phyloP scores from a whole-genome alignment of 2,888 invertebrate genomes.

The Megamerina dolium region DNA sequence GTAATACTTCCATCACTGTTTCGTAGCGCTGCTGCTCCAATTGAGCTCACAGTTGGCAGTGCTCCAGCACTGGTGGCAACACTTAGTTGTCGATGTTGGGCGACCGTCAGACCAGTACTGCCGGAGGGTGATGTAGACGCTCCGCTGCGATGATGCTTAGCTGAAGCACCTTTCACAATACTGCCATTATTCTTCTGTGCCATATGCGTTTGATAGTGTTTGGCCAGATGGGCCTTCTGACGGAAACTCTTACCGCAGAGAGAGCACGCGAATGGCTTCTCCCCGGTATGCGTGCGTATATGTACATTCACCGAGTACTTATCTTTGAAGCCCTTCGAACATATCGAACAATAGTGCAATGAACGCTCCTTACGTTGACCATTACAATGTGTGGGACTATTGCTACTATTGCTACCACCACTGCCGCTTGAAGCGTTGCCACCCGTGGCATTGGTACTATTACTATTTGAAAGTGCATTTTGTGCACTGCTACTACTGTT shows the following conservation, averaged over 20 bases:
- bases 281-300: constrained; percentile 94
- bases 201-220: constrained; percentile 89
- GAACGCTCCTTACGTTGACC: constrained; percentile 70
- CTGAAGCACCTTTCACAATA: constrained; percentile 52
- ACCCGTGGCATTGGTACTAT: constrained; percentile 29
- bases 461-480: constrained; percentile 48
- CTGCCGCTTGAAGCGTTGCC: constrained; percentile 30
- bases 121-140: constrained; percentile 4
- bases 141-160: constrained; percentile 33
- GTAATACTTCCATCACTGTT: constrained; percentile 21
- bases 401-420: constrained; percentile 39
- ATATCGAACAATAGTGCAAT: constrained; percentile 87
- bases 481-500: constrained; percentile 37
- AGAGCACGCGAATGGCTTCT: constrained; percentile 93
- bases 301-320: constrained; percentile 98
- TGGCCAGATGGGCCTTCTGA: constrained; percentile 86
- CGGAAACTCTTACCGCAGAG: constrained; percentile 90
- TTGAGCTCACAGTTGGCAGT: constrained; percentile 20
- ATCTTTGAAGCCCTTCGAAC: constrained; percentile 89
- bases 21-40: constrained; percentile 21
- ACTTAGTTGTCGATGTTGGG: constrained; percentile 34
- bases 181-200: constrained; percentile 72
- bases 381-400: constrained; percentile 52
- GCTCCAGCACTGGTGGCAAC: constrained; percentile 24
- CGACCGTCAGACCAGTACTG: constrained; percentile 6